A percentile compares a stretch with the other conserved stretches of the same genome.
Conservation (phyloP, 1,140 invertebrate species). For the Ostrea edulis region DNA sequence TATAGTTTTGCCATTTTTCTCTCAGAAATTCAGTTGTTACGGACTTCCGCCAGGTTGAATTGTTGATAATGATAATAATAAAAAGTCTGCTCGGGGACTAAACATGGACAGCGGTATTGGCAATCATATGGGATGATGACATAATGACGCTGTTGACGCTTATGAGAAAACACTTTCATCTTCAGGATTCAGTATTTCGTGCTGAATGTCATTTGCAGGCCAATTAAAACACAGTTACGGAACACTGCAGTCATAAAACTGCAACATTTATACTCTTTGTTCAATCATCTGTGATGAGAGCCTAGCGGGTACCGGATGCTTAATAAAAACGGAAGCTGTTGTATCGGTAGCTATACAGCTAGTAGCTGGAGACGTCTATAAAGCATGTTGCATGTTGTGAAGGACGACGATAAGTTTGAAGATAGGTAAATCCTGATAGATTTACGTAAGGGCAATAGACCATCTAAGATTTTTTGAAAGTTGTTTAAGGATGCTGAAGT, state of each 20-base stretch:
- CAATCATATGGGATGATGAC: background rate
- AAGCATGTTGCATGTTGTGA: background rate
- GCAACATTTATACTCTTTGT: background rate
- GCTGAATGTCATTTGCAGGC: conserved; percentile 15
- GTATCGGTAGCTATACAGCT: background rate
- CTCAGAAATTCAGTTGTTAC: background rate
- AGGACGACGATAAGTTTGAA: background rate
- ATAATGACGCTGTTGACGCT: conserved; percentile 27
- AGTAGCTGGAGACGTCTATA: background rate
- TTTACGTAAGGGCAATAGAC: background rate
- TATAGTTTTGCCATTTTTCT: background rate
- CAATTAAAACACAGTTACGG: conserved; percentile 21
- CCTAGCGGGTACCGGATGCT: background rate
- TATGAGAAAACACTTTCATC: conserved; percentile 28
- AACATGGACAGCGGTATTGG: background rate
- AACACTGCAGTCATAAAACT: background rate
- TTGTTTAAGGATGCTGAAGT: background rate
- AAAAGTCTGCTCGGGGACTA: background rate
- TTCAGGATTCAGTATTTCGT: conserved; percentile 16
- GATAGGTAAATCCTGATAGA: conserved; percentile 1
- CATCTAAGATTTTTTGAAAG: background rate
- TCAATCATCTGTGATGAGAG: background rate
- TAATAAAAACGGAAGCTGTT: background rate
- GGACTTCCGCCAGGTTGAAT: background rate
- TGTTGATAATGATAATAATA: background rate